Base-by-base conservation (phyloP, 2,797 vertebrate species). In the Gallinago nigripennis region DNA sequence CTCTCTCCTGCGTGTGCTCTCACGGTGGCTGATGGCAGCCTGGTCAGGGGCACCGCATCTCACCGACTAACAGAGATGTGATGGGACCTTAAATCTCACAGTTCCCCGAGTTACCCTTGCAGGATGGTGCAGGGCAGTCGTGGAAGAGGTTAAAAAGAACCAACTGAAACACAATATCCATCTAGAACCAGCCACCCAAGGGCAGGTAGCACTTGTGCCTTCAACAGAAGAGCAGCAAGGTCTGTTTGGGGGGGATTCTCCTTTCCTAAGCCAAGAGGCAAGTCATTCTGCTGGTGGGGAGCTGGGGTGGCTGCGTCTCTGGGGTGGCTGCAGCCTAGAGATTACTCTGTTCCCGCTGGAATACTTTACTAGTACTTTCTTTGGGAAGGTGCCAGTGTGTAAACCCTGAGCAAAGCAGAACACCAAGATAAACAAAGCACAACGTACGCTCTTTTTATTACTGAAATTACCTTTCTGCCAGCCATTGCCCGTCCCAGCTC, bases 341-440 rank as follows among this genome's bases (percentile, higher is more conserved):
- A n/a, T 71, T 46, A 11, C 57, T 58, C 53, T 65, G 71, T 82
- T 20, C 41, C 31, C 8, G 0, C 41, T 43, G 84, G 71, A n/a
- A 31, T 12, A 35, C 37, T 60, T 45, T 56, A 23, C 92, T 43
- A 54, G 84, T 70, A 80, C 77, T 89, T 95, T 91, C 86, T 64
- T 70, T 96, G 94, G 94, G 92, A 86, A 94, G 73, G 51, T 83
- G 92, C 92, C 92, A 89, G 58, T 4, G 79, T 85, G 96, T 92
- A 92, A 94, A 92, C 88, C 58, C 21, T 33, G 89, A 56, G 84
- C 57, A 75, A 91, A 92, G 77, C 89, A 86, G 82, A 93, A 71
- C 82, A 78, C 71, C 3, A 16, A 78, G 92, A 71, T 91, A 96
- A 83, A 89, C 76, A 91, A 37, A 83, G 89, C 92, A 86, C 94